phyloP scores from a whole-genome alignment of 2,888 invertebrate species.

The Hydroisotoma schaefferi region DNA sequence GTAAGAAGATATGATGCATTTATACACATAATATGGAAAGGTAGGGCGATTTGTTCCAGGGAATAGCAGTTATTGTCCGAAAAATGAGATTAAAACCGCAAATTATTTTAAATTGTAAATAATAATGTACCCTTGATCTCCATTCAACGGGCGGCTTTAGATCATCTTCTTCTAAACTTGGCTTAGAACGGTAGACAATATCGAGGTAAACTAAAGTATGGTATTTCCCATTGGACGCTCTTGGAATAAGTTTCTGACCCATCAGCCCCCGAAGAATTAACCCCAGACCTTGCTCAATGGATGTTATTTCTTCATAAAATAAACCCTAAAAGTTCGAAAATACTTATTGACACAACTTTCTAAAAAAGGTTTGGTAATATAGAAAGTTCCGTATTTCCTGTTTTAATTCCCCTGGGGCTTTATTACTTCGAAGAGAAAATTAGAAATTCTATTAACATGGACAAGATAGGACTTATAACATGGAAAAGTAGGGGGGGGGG shows the following conservation, averaged over 20 bases:
- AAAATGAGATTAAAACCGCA: background rate
- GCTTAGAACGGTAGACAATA: slow-evolving; percentile 9
- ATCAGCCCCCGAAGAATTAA: slow-evolving; percentile 36
- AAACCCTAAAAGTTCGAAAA: slow-evolving; percentile 4
- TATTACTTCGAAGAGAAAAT: too few relatives aligned
- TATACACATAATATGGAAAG: too few relatives aligned
- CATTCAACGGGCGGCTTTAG: background rate
- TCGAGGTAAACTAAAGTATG: slow-evolving; percentile 43
- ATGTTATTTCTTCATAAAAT: slow-evolving; percentile 32
- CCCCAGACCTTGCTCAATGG: slow-evolving; percentile 38
- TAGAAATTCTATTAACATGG: too few relatives aligned
- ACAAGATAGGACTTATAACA: too few relatives aligned
- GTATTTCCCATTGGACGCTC: slow-evolving; percentile 28
- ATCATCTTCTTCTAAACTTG: background rate
- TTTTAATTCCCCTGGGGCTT: too few relatives aligned
- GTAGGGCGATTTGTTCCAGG: too few relatives aligned
- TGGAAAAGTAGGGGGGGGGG: too few relatives aligned
- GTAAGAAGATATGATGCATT: too few relatives aligned
- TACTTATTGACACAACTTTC: background rate
- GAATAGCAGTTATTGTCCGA: background rate
- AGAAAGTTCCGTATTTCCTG: too few relatives aligned
- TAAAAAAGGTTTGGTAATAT: background rate
- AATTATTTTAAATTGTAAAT: background rate
- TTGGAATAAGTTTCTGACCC: slow-evolving; percentile 38
- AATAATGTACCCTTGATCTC: slow-evolving; percentile 7